Evolutionary conservation across 2,113 vertebrate genomes (phyloP), one percentile per base, ranked within the genome.

Genomic region (Regulus satrapa): DNA sequence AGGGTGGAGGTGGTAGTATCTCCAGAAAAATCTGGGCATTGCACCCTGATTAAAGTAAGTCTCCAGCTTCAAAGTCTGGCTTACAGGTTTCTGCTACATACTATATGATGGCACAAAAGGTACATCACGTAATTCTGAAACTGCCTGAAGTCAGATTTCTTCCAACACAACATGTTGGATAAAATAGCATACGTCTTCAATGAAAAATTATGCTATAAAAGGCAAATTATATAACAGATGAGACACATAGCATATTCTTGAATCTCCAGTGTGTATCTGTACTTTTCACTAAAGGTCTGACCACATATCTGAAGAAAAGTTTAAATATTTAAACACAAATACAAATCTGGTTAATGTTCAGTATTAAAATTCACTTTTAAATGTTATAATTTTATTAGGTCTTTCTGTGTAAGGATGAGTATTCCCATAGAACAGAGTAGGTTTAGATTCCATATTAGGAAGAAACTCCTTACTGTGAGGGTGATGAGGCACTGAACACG

Each of bases 201-300:
- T 24, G 29, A 85, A 92, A 91, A 95, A 72, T 21, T 32, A 90
- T 72, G 32, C 69, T 86, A 40, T 52, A 92, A 89, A 77, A 72
- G n/a, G 61, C 17, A 38, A 75, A 45, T 80, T 28, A 91, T 11
- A 1, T 34, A 89, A 94, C 3, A 76, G 41, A 77, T 52, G 64
- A 94, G 62, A 38, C 51, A 46, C 3, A 49, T 6, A 83, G 14
- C n/a, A 59, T 67, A 25, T 41, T 86, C 68, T 74, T 8, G 2
- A 81, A 49, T 71, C 19, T 74, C 31, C 64, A n/a, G 23, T 9
- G 43, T 15, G 2, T 54, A 80, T 7, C 6, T 29, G 40, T 32
- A 73, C 55, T 34, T 84, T 62, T 84, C 24, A 36, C 12, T 48
- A 62, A 83, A 10, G 29, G 41, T 8, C 20, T 36, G 20, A 77